Base-by-base conservation (phyloP, 2,113 vertebrate genomes). In the Solea solea region DNA sequence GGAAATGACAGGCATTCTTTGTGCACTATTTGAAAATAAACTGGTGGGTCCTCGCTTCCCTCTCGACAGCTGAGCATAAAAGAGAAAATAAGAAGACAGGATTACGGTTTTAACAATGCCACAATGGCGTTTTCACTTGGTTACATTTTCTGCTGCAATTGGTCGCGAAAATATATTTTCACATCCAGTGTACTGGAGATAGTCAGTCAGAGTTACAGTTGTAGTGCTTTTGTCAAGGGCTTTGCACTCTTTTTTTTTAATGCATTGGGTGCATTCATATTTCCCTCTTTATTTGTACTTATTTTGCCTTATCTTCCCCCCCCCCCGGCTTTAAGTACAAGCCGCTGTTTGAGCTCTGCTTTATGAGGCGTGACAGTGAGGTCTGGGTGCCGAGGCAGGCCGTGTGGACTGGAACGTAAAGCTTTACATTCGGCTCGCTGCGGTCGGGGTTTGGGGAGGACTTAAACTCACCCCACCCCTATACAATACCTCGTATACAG, bases 1-100 rank as follows among this genome's bases (percentile, higher is more conserved):
- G 94, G 94, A 95, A 96, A 95, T 94, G 90, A 93, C 92, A 94
- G 81, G 85, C 93, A 89, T 93, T 94, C 93, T 92, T 94, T 92
- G 87, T 88, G 89, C 81, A 89, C 61, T 76, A 89, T 93, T 95
- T 91, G 90, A 95, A 94, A 94, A 94, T 93, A 94, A 94, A 93
- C 94, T 80, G 81, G 80, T 78, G 65, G 91, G 86, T 88, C 85
- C 81, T 83, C 59, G 72, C 82, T 90, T 92, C 83, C 83, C 82
- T 82, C 78, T 78, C 59, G 68, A 89, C 84, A 64, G 74, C 70
- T 83, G 80, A 78, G 76, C 85, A 87, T 82, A 89, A 69, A 81
- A 11, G 68, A 82, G 78, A 73, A 86, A 88, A 86, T 72, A 68
- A 82, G 82, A 65, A 64, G 64, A 74, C 74, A 68, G 81, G 72